phyloP scores from a whole-genome alignment of 2,113 vertebrate species.

The Entelurus aequoreus region DNA sequence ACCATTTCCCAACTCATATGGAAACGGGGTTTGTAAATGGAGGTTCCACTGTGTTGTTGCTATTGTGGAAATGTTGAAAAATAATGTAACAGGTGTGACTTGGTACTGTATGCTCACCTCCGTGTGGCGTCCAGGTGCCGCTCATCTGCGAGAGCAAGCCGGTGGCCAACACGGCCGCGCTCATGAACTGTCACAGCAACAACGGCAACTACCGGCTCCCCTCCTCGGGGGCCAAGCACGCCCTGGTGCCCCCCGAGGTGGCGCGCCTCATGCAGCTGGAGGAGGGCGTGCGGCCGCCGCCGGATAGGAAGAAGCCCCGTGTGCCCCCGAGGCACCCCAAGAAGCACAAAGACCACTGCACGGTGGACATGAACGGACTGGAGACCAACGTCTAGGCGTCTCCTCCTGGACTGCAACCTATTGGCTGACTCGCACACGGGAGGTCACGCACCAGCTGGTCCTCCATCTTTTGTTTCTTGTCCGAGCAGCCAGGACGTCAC shows the following conservation, averaged over 20 bases:
- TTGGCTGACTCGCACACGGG: too few relatives aligned
- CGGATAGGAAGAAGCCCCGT: conserved; percentile 69
- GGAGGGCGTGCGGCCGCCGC: conserved; percentile 67
- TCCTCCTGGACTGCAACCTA: neutral
- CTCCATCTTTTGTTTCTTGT: neutral
- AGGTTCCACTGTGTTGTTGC: too few relatives aligned
- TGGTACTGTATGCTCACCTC: neutral
- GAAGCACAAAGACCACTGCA: conserved; percentile 80
- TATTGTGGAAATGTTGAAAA: too few relatives aligned
- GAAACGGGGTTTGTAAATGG: too few relatives aligned
- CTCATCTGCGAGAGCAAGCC: conserved; percentile 85
- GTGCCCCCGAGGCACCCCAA: conserved; percentile 73
- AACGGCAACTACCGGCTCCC: conserved; percentile 76
- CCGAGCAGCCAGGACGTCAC: neutral
- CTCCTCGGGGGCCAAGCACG: conserved; percentile 70
- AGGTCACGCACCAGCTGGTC: neutral
- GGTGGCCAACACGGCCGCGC: conserved; percentile 70
- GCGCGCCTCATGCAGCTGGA: conserved; percentile 80
- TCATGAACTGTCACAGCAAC: conserved; percentile 85
- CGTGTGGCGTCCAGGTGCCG: conserved; percentile 69
- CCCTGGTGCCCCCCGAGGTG: conserved; percentile 71
- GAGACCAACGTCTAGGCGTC: conserved; percentile 79
- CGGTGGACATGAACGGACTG: conserved; percentile 91
- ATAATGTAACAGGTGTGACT: too few relatives aligned
- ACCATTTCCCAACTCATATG: too few relatives aligned